Base-by-base conservation (phyloP, 1,140 invertebrate genomes). In the Drosophila prosaltans region DNA sequence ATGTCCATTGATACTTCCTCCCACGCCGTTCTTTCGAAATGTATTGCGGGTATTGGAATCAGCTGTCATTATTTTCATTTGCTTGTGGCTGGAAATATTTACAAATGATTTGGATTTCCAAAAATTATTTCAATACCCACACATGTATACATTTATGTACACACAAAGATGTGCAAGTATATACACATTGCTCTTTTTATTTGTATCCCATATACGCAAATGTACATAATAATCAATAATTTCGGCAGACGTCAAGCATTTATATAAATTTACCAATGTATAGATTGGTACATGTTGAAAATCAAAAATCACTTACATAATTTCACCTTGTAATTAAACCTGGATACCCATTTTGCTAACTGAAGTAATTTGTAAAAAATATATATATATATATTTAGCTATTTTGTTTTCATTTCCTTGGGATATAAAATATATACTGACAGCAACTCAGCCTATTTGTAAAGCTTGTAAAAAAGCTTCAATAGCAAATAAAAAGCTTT, bases 31-130 rank as follows among this genome's bases (percentile, higher is more conserved):
- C 69, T 86, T 86, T 24, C 82, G 83, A 62, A 82, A 88, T 43
- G 86, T 78, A 59, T 86, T 86, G 71, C 83, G 84, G 64, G 83
- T 43, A 55, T 62, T 89, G 67, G 80, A 86, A 64, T 86, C 83
- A 69, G 83, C 59, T 69, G 83, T 65, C 83, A 86, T 86, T 51
- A 66, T 70, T 68, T 66, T 57, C 40, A 57, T 51, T 61, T 55
- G 43, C 21, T 61, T 55, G 43, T n/a, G 57, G 51, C 61, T 65
- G 39, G 77, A 77, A 77, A 24, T 40, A 62, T 32, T n/a, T 39
- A 59, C 21, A 24, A 9, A 8, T 24, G 32, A 21, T 21, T 9
- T 21, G 55, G 21, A 58, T 36, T 16, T 36, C 3, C 3, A 21
- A 64, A 64, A 21, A 30, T 39, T 39, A 60, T 76, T 69, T 43